Percentiles rank a stretch among this genome's conserved stretches.
These are phyloP conservation scores for Alethe diademata DNA, from an alignment of 2,113 vertebrate species.

Conservation along the genomic window DNA sequence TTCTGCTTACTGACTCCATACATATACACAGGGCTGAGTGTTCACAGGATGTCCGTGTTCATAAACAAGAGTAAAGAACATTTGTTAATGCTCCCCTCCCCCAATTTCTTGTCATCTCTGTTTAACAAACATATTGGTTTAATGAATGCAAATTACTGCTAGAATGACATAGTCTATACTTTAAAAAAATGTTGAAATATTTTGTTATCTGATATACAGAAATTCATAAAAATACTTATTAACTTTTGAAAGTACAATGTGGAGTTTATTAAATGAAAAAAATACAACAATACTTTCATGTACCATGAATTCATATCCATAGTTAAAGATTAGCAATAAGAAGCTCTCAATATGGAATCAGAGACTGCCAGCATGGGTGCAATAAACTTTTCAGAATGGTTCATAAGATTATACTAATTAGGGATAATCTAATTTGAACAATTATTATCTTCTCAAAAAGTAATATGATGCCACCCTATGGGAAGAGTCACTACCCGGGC, in stretches of 20 bases:
- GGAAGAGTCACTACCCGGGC: slow-evolving; percentile 72
- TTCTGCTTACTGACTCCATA: neutral
- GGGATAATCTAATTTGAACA: slow-evolving; percentile 82
- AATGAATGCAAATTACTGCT: slow-evolving; percentile 25
- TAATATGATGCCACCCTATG: slow-evolving; percentile 77
- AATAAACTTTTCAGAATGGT: slow-evolving; percentile 79
- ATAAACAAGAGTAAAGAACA: neutral
- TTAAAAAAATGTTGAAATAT: neutral
- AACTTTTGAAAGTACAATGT: neutral
- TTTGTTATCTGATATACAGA: slow-evolving; percentile 10
- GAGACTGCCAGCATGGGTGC: slow-evolving; percentile 64
- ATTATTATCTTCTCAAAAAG: slow-evolving; percentile 77
- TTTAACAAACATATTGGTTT: slow-evolving; percentile 12
- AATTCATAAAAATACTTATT: slow-evolving; percentile 18
- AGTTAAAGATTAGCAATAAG: slow-evolving; percentile 73
- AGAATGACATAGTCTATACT: neutral
- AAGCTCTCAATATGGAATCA: slow-evolving; percentile 71
- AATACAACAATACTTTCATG: slow-evolving; percentile 67
- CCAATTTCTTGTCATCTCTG: neutral
- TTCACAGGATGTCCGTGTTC: neutral
- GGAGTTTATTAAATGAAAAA: slow-evolving; percentile 58
- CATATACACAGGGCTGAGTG: neutral
- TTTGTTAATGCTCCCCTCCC: neutral
- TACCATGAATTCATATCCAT: slow-evolving; percentile 46
- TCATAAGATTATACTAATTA: slow-evolving; percentile 82